Evolutionary conservation across 2,888 invertebrate genomes (phyloP).

Genomic region (Cistogaster globosa): DNA sequence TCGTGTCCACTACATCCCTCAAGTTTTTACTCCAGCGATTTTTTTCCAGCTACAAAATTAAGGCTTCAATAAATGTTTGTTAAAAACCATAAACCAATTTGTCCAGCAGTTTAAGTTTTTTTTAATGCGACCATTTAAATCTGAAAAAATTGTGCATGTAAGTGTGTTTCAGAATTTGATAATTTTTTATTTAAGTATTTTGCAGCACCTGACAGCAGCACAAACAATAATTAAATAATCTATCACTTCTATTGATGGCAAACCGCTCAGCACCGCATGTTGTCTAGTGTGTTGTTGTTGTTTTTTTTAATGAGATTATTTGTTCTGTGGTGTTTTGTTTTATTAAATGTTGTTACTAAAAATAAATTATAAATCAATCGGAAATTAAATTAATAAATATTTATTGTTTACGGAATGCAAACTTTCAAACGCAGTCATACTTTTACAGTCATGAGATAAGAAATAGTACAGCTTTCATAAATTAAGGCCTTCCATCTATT

Average conservation of each 20-base stretch:
- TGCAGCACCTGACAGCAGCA: conserved; percentile 52
- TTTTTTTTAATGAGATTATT: conserved; percentile 38
- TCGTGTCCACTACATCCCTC: too few species aligned
- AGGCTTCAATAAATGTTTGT: too few species aligned
- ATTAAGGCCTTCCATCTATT: too few species aligned
- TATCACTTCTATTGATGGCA: not conserved
- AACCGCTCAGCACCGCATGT: conserved; percentile 14
- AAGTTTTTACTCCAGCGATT: too few species aligned
- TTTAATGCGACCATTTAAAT: too few species aligned
- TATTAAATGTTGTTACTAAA: conserved; percentile 26
- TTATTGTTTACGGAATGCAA: conserved; percentile 27
- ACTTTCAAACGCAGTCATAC: not conserved
- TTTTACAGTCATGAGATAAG: not conserved
- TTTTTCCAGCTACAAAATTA: too few species aligned
- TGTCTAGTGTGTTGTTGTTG: conserved; percentile 4
- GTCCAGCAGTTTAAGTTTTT: too few species aligned
- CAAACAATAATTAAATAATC: conserved; percentile 4
- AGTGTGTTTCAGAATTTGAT: conserved; percentile 46
- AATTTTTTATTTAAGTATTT: conserved; percentile 1
- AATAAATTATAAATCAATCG: conserved; percentile 59
- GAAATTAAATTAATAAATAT: conserved; percentile 61
- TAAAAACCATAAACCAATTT: too few species aligned
- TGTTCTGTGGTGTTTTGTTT: conserved; percentile 26
- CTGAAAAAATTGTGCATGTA: not conserved
- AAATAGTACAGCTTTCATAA: not conserved